Evolutionary conservation across 2,113 vertebrate genomes (phyloP).

Genomic region (Sphyrna mokarran): DNA sequence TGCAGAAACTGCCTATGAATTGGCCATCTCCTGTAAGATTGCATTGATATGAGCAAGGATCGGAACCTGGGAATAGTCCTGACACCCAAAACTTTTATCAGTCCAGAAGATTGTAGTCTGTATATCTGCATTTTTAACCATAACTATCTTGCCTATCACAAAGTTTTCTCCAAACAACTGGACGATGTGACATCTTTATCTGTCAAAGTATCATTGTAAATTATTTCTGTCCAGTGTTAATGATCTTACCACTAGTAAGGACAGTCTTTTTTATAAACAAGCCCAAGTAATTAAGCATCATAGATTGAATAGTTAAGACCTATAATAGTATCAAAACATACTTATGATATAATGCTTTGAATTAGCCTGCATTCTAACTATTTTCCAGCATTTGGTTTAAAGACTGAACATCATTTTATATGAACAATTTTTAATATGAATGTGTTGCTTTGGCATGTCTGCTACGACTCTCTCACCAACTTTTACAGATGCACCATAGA

Average conservation of each 20-base stretch:
- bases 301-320: background rate
- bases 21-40: too few relatives aligned
- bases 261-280: background rate
- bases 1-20: too few relatives aligned
- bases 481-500: too few relatives aligned
- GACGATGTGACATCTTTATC: background rate
- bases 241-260: background rate
- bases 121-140: too few relatives aligned
- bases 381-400: background rate
- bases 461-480: too few relatives aligned
- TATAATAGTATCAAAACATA: background rate
- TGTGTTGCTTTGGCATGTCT: background rate
- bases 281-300: background rate
- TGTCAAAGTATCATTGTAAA: background rate
- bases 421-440: background rate
- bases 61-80: too few relatives aligned
- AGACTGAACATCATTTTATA: background rate
- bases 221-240: conserved; percentile 10
- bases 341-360: background rate
- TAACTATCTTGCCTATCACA: background rate
- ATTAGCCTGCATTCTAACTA: background rate
- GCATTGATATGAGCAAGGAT: too few relatives aligned
- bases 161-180: background rate
- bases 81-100: too few relatives aligned
- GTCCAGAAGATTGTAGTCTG: too few relatives aligned